A percentile compares a stretch with the other conserved stretches of the same genome.
Conservation (phyloP, 2,113 vertebrate genomes). For the Zosterops japonicus region DNA sequence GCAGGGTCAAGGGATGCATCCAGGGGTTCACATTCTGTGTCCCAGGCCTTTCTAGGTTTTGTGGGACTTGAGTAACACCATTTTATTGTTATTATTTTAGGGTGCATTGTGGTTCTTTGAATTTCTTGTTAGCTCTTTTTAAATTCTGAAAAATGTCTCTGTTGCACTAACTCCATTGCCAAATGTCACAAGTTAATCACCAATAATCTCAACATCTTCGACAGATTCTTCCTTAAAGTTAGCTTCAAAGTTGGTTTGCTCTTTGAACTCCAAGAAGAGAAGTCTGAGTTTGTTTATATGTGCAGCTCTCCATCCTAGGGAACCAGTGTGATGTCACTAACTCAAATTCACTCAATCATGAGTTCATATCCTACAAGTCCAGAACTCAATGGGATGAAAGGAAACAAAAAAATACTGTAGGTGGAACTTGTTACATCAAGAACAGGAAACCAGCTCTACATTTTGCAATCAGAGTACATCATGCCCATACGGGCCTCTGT, state of each 20-base stretch:
- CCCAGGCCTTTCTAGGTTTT: background rate
- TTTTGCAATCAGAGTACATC: background rate
- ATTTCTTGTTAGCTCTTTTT: background rate
- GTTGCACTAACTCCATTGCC: background rate
- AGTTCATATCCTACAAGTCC: rapidly evolving
- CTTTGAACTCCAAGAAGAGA: background rate
- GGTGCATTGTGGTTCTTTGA: background rate
- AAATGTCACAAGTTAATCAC: background rate
- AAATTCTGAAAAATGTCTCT: background rate
- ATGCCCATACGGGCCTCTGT: background rate
- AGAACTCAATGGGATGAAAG: background rate
- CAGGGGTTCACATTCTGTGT: background rate
- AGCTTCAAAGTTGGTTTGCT: background rate
- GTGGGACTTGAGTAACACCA: background rate
- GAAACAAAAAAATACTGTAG: background rate
- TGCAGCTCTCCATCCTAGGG: background rate
- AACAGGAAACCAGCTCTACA: background rate
- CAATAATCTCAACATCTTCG: background rate
- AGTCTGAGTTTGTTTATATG: background rate
- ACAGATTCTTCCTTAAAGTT: background rate
- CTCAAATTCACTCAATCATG: background rate
- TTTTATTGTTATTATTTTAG: background rate
- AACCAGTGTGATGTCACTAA: background rate
- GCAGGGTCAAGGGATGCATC: background rate
- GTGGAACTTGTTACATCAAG: background rate